Conservation (phyloP, 2,888 invertebrate genomes). For the Tenthredo distinguenda region DNA sequence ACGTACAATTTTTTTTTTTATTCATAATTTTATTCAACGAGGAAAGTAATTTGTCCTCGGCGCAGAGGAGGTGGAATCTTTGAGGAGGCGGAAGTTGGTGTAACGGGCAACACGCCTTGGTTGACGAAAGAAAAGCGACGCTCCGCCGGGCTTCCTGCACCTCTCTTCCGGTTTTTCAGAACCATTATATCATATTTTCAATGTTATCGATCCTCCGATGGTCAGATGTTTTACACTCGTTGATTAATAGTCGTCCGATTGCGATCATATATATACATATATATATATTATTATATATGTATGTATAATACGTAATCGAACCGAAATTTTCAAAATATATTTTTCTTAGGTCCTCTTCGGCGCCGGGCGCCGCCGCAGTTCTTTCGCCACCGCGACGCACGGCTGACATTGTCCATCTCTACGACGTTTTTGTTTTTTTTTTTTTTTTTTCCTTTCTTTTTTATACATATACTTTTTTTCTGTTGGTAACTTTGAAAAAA, state of each 20-base stretch:
- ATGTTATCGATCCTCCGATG: conserved; percentile 22
- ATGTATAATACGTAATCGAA: neutral
- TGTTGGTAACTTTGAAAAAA: neutral
- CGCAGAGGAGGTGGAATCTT: conserved; percentile 42
- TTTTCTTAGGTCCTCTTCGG: conserved; percentile 61
- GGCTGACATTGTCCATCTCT: conserved; percentile 54
- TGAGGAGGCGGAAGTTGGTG: conserved; percentile 46
- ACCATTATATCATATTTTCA: conserved; percentile 55
- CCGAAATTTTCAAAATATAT: neutral
- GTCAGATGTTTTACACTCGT: conserved; percentile 16
- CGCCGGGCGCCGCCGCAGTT: conserved; percentile 76
- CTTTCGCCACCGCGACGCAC: conserved; percentile 77
- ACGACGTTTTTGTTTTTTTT: conserved; percentile 23
- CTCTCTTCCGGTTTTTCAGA: conserved; percentile 57
- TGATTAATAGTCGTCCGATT: neutral
- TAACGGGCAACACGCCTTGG: conserved; percentile 67
- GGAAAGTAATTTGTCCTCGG: neutral
- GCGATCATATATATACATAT: neutral
- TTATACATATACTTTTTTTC: conserved; percentile 13
- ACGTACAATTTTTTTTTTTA: neutral
- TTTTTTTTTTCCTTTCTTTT: conserved; percentile 53
- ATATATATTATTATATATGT: neutral
- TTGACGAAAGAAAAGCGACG: conserved; percentile 78
- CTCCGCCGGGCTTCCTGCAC: conserved; percentile 70
- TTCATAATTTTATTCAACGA: neutral